Evolutionary conservation across 2,888 invertebrate species (phyloP).

Genomic region (Lordiphosa andalusiaca): DNA sequence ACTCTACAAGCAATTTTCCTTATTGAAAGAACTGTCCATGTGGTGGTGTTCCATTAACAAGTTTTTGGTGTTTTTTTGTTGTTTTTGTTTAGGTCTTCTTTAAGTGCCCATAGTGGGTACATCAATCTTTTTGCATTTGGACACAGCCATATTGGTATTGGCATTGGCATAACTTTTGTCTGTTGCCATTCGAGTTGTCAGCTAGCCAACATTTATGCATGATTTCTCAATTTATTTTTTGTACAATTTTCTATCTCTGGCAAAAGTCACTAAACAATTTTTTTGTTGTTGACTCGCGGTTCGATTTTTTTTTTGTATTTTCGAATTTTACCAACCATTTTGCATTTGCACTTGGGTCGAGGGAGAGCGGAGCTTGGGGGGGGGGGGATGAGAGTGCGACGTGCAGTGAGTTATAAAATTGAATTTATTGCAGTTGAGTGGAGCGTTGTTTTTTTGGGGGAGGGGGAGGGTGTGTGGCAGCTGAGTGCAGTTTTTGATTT

Average conservation of each 20-base stretch:
- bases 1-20: constrained; percentile 54
- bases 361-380: background rate
- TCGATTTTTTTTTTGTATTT: constrained; percentile 10
- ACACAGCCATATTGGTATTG: constrained; percentile 50
- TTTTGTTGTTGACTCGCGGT: constrained; percentile 38
- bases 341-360: constrained; percentile 34
- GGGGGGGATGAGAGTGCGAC: constrained; percentile 10
- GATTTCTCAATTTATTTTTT: constrained; percentile 23
- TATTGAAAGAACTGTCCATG: constrained; percentile 44
- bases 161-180: constrained; percentile 45
- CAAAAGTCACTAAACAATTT: constrained; percentile 64
- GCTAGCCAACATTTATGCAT: constrained; percentile 23
- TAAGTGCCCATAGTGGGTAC: constrained; percentile 6
- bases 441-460: constrained; percentile 9
- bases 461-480: constrained; percentile 3
- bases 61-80: background rate
- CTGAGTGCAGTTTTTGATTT: constrained; percentile 61
- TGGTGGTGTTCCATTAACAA: constrained; percentile 23
- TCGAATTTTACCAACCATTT: constrained; percentile 34
- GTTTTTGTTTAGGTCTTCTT: background rate
- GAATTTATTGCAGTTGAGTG: constrained; percentile 57
- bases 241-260: constrained; percentile 19
- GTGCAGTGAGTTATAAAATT: constrained; percentile 53
- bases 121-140: constrained; percentile 24
- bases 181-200: constrained; percentile 22